Conservation (phyloP, 37 sponge, comb jelly and placozoan genomes). For the Lycopodina hypogea region DNA sequence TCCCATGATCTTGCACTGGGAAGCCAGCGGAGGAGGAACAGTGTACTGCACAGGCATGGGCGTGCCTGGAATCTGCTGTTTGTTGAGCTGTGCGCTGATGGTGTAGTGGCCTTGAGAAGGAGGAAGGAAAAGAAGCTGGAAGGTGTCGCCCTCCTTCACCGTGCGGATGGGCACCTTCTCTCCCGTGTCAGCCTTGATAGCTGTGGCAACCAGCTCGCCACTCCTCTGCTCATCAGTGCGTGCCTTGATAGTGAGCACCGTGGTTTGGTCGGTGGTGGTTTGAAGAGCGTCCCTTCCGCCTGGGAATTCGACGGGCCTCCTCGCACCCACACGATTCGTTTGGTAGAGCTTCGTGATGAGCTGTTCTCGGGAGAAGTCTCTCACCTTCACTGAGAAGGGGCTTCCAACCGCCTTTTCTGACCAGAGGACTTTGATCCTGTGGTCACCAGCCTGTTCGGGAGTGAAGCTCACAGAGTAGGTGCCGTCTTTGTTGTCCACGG, state of each 20-base stretch:
- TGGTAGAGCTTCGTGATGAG: conserved; percentile 13
- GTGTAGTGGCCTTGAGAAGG: conserved; percentile 24
- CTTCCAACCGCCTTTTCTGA: conserved; percentile 46
- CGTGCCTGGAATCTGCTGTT: conserved; percentile 31
- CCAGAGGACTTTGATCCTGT: conserved; percentile 36
- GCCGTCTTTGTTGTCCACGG: conserved; percentile 34
- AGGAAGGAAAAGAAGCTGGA: conserved; percentile 43
- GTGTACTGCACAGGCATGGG: conserved; percentile 46
- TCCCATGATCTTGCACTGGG: conserved; percentile 40
- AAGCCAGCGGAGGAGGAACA: conserved; percentile 15
- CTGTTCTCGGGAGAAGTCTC: conserved; percentile 14
- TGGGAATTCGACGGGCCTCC: neutral
- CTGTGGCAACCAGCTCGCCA: conserved; percentile 5
- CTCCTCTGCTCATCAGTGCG: conserved; percentile 13
- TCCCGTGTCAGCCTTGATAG: conserved; percentile 1
- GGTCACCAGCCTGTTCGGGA: conserved; percentile 1
- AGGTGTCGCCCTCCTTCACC: neutral
- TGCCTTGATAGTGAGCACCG: conserved; percentile 8
- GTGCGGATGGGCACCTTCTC: neutral
- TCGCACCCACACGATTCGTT: neutral
- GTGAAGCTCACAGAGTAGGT: conserved; percentile 24
- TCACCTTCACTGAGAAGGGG: conserved; percentile 45
- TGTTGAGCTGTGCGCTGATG: conserved; percentile 25
- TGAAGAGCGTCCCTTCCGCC: neutral
- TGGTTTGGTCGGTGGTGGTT: neutral